Conservation (phyloP, 2,888 invertebrate species). For the Phortica okadai region DNA sequence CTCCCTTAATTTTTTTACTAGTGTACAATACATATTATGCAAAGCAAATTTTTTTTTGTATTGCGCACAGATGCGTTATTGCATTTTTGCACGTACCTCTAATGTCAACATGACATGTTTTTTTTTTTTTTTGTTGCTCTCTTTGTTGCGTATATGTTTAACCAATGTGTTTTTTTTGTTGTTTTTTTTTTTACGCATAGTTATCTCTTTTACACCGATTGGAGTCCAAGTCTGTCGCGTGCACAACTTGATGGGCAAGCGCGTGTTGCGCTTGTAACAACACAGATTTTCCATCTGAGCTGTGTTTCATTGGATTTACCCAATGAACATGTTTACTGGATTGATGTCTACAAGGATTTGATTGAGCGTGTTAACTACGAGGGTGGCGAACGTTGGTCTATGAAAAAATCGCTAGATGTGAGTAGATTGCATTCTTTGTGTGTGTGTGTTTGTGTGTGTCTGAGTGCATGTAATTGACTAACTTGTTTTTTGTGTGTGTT, state of each 20-base stretch:
- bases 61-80: background rate
- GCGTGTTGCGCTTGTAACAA: constrained; percentile 80
- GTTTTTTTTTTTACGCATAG: constrained; percentile 68
- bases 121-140: too few relatives aligned
- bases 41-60: too few relatives aligned
- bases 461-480: constrained; percentile 28
- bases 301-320: constrained; percentile 85
- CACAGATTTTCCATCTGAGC: constrained; percentile 86
- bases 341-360: constrained; percentile 87
- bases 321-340: constrained; percentile 85
- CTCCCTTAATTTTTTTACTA: too few relatives aligned
- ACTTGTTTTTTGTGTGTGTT: background rate
- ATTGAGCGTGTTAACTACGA: constrained; percentile 88
- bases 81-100: background rate
- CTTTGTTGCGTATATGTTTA: background rate
- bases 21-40: too few relatives aligned
- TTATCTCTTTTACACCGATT: constrained; percentile 86
- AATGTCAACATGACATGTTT: background rate
- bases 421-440: constrained; percentile 44
- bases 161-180: background rate
- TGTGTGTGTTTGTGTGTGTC: background rate
- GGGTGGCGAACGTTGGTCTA: constrained; percentile 80
- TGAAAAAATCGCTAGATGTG: constrained; percentile 73
- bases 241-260: constrained; percentile 82
- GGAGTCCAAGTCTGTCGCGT: constrained; percentile 82